Conservation (phyloP, 2,888 invertebrate species). For the Creontiades dilutus region DNA sequence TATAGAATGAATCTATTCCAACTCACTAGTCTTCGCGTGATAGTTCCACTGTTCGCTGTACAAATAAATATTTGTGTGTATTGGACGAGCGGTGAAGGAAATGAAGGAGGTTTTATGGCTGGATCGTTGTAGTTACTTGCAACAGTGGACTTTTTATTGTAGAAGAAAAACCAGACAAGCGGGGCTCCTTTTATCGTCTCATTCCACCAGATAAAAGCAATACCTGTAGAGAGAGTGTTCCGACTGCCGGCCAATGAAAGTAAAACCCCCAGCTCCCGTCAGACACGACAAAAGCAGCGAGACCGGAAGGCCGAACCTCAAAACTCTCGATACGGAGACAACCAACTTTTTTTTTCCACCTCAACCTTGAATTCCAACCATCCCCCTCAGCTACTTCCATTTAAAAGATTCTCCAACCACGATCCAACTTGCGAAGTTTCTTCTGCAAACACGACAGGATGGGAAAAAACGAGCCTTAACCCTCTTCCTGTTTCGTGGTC, state of each 20-base stretch:
- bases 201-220: background rate
- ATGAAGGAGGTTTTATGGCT: too few relatives aligned
- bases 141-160: too few relatives aligned
- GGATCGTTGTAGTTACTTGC: too few relatives aligned
- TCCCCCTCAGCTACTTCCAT: background rate
- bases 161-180: background rate
- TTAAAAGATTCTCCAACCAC: background rate
- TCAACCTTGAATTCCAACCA: slow-evolving; percentile 32
- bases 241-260: slow-evolving; percentile 9
- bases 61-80: too few relatives aligned
- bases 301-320: background rate
- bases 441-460: background rate
- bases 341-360: background rate
- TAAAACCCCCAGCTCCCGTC: background rate
- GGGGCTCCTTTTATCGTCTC: background rate
- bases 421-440: background rate
- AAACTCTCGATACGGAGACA: slow-evolving; percentile 25
- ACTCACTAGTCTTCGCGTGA: too few relatives aligned
- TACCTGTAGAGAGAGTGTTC: background rate
- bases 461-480: background rate
- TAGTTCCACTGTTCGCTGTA: too few relatives aligned
- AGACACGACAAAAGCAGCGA: background rate
- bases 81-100: too few relatives aligned
- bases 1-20: too few relatives aligned
- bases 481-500: background rate